Conservation (phyloP, 2,888 invertebrate genomes). For the Pyrochroa serraticornis region DNA sequence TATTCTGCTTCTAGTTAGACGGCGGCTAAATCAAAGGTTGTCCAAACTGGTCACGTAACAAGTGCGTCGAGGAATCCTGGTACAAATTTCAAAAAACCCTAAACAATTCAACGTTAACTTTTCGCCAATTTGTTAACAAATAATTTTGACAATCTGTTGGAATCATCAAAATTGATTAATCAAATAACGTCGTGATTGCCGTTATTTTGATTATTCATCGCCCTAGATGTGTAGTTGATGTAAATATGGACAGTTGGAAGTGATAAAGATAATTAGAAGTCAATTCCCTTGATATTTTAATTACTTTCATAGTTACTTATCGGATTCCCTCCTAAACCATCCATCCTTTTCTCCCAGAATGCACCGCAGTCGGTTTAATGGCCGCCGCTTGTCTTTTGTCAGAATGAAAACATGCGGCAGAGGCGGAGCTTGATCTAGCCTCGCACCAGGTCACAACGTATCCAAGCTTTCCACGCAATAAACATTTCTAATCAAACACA, state of each 20-base stretch:
- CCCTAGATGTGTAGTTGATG: too few species aligned
- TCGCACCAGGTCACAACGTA: conserved; percentile 30
- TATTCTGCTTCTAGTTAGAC: conserved; percentile 19
- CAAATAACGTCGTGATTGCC: too few species aligned
- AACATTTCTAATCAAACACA: background rate
- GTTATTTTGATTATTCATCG: too few species aligned
- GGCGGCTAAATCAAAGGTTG: conserved; percentile 35
- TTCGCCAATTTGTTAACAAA: too few species aligned
- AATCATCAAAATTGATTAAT: too few species aligned
- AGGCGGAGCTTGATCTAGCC: conserved; percentile 52
- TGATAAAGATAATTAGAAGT: conserved; percentile 8
- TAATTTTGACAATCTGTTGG: too few species aligned
- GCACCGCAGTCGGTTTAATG: conserved; percentile 48
- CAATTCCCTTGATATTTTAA: conserved; percentile 5
- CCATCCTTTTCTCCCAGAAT: conserved; percentile 43
- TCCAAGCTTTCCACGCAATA: conserved; percentile 3
- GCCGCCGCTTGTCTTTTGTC: conserved; percentile 53
- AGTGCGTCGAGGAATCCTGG: background rate
- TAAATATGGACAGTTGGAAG: background rate
- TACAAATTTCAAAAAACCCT: too few species aligned
- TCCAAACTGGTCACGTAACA: conserved; percentile 34
- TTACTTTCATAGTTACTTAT: conserved; percentile 4
- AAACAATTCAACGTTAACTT: too few species aligned
- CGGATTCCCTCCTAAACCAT: conserved; percentile 25
- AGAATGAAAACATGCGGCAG: conserved; percentile 46